Evolutionary conservation across 37 sponge, comb jelly and placozoan genomes (phyloP).

Genomic region (Beroe forskalii): DNA sequence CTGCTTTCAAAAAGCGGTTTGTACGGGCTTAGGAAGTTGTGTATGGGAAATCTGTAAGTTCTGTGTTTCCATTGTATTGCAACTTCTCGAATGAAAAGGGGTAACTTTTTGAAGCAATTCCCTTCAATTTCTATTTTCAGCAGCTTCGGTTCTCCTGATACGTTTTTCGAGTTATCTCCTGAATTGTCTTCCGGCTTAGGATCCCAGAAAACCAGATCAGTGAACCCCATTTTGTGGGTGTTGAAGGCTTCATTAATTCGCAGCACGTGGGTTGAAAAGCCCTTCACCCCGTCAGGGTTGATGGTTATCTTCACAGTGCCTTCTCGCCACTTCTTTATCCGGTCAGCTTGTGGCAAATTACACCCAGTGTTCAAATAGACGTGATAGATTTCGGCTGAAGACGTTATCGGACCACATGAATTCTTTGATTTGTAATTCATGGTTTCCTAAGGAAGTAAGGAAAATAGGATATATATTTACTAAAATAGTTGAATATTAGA

Average conservation of each 20-base stretch:
- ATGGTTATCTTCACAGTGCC: slow-evolving; percentile 29
- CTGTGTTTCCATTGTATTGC: background rate
- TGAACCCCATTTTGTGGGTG: background rate
- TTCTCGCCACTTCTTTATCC: background rate
- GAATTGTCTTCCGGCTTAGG: too few species aligned
- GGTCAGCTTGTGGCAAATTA: background rate
- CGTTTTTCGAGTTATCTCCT: too few species aligned
- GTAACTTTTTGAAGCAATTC: background rate
- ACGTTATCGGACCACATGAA: background rate
- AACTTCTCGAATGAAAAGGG: background rate
- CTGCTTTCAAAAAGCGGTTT: background rate
- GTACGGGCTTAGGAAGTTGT: slow-evolving; percentile 13
- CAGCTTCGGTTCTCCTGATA: background rate
- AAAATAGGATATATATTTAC: too few species aligned
- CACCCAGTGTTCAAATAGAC: background rate
- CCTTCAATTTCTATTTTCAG: background rate
- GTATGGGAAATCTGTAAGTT: slow-evolving; percentile 5
- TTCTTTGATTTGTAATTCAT: background rate
- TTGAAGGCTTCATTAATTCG: background rate
- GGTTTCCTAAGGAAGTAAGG: background rate
- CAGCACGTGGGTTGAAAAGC: background rate
- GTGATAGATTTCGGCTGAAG: background rate
- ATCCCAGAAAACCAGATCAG: background rate
- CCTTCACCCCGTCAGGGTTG: slow-evolving; percentile 12
- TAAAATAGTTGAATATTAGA: too few species aligned